A percentile compares a stretch with the other conserved stretches of the same genome.
Evolutionary conservation across 2,113 vertebrate species (phyloP).

Genomic region (Nothoprocta pentlandii): DNA sequence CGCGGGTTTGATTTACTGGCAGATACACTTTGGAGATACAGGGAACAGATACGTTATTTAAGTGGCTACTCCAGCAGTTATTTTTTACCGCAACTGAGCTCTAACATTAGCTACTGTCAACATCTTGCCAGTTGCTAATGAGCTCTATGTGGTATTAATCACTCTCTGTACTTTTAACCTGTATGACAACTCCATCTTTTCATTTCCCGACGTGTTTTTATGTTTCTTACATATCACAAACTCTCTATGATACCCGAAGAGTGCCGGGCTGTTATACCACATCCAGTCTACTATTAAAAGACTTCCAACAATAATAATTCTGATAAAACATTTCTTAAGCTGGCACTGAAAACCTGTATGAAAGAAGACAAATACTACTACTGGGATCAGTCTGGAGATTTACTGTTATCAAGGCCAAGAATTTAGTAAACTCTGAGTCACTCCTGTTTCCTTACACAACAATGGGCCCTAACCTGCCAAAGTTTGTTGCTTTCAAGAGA

Average conservation of each 20-base stretch:
- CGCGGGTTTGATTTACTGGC: neutral
- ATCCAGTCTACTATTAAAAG: neutral
- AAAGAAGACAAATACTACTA: neutral
- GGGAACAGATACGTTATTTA: neutral
- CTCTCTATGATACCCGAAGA: neutral
- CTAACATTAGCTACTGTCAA: constrained; percentile 12
- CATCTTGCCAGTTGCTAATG: constrained; percentile 13
- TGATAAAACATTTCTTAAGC: neutral
- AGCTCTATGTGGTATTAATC: neutral
- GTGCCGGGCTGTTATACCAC: neutral
- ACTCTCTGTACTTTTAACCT: neutral
- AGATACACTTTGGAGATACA: neutral
- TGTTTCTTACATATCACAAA: neutral
- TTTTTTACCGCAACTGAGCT: neutral
- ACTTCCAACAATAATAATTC: neutral
- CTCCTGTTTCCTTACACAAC: neutral
- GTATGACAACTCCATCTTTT: neutral
- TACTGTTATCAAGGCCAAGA: neutral
- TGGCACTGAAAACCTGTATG: neutral
- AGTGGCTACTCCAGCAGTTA: neutral
- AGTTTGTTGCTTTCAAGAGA: neutral
- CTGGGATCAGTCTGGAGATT: no score
- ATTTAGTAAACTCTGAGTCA: neutral
- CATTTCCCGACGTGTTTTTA: neutral
- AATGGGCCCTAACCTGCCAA: neutral